Conservation (phyloP, 2,888 invertebrate species). For the Molanna angustata region DNA sequence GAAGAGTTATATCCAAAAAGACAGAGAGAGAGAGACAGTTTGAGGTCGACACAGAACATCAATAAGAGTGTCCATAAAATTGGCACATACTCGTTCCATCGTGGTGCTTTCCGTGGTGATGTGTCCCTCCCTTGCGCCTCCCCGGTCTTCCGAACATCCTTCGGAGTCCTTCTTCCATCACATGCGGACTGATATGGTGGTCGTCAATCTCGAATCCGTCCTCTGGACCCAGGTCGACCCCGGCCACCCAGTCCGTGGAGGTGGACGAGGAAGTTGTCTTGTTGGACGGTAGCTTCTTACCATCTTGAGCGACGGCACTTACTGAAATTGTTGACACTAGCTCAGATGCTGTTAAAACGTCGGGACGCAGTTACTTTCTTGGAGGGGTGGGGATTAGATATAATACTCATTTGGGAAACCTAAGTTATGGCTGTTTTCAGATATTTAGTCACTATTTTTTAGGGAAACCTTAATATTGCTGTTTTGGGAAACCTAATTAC, state of each 20-base stretch:
- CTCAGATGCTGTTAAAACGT: neutral
- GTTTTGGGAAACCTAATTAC: too few species aligned
- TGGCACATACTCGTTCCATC: conserved; percentile 55
- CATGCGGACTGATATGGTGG: conserved; percentile 54
- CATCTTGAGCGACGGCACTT: conserved; percentile 24
- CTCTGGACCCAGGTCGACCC: conserved; percentile 52
- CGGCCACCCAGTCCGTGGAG: conserved; percentile 51
- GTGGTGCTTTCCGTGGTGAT: conserved; percentile 47
- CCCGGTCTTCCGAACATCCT: conserved; percentile 51
- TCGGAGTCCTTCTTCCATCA: conserved; percentile 53
- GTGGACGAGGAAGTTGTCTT: conserved; percentile 19
- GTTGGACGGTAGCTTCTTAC: conserved; percentile 24
- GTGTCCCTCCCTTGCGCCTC: conserved; percentile 44
- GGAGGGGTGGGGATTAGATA: too few species aligned
- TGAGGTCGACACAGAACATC: conserved; percentile 6
- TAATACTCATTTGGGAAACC: too few species aligned
- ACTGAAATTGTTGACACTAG: conserved; percentile 18
- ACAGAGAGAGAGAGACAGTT: too few species aligned
- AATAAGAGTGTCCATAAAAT: too few species aligned
- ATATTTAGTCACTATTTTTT: too few species aligned
- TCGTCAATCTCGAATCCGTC: conserved; percentile 55
- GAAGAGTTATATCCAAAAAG: too few species aligned
- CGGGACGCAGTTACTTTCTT: neutral
- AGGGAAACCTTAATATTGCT: too few species aligned
- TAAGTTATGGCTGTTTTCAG: too few species aligned